A percentile compares a stretch with the other conserved stretches of the same genome.
Evolutionary conservation across 1,140 invertebrate species (phyloP).

Genomic region (Hycleus cichorii): DNA sequence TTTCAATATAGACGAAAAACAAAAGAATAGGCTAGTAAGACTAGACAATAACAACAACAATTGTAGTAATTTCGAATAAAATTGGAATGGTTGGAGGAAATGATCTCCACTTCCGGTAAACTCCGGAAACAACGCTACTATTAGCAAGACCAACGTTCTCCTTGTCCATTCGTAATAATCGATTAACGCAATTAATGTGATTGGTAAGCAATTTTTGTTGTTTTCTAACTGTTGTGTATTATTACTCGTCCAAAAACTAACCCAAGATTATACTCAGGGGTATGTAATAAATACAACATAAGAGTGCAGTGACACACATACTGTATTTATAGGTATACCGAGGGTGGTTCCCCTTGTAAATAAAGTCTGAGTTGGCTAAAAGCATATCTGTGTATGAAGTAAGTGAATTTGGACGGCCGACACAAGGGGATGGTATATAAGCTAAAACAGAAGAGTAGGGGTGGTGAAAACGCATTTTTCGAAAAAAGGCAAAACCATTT

Average conservation of each 20-base stretch:
- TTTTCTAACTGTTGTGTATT: too few relatives aligned
- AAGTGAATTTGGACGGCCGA: constrained; percentile 34
- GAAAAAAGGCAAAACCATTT: too few relatives aligned
- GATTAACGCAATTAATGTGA: too few relatives aligned
- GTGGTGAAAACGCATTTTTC: too few relatives aligned
- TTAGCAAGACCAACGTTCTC: constrained; percentile 28
- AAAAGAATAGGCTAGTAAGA: too few relatives aligned
- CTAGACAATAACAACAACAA: too few relatives aligned
- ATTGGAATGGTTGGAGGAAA: constrained; percentile 16
- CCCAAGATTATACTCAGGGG: neutral
- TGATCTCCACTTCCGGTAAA: constrained; percentile 27
- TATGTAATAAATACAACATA: constrained; percentile 13
- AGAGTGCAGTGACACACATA: constrained; percentile 25
- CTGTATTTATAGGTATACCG: constrained; percentile 23
- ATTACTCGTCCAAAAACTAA: too few relatives aligned
- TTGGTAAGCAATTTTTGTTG: too few relatives aligned
- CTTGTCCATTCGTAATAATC: neutral
- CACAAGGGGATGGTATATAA: too few relatives aligned
- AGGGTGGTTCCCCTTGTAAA: constrained; percentile 31
- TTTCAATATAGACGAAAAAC: too few relatives aligned
- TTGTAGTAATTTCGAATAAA: neutral
- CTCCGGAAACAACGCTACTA: constrained; percentile 28
- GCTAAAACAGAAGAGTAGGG: too few relatives aligned
- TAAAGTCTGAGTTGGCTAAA: constrained; percentile 34
- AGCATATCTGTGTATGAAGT: constrained; percentile 38